Conservation (phyloP, 2,113 vertebrate species). For the Barbus barbus region DNA sequence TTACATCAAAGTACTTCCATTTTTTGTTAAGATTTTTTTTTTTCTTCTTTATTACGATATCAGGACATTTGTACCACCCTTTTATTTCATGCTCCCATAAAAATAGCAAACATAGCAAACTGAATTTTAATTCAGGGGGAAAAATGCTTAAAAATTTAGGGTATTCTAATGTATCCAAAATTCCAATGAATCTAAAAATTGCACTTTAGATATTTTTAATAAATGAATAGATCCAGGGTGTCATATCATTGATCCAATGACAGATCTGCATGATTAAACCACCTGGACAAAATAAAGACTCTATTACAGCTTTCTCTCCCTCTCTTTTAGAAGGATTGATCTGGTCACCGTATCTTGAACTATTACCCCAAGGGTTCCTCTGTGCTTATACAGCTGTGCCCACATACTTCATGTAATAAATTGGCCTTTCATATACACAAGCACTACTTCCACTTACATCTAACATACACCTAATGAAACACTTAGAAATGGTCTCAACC, state of each 20-base stretch:
- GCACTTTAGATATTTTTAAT: background rate
- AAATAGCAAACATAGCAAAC: background rate
- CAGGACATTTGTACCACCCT: background rate
- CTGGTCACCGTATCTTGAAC: slow-evolving; percentile 69
- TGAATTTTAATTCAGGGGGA: background rate
- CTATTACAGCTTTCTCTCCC: slow-evolving; percentile 40
- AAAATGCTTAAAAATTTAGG: background rate
- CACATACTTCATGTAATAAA: slow-evolving; percentile 52
- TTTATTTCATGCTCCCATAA: background rate
- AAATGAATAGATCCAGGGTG: background rate
- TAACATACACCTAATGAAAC: slow-evolving; percentile 12
- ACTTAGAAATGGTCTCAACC: background rate
- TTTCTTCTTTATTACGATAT: background rate
- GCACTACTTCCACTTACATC: background rate
- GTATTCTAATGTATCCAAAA: too few relatives aligned
- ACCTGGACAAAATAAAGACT: background rate
- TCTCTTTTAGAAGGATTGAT: slow-evolving; percentile 66
- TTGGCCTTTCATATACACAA: background rate
- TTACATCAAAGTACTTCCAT: background rate
- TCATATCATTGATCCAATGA: background rate
- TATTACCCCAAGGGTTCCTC: slow-evolving; percentile 69
- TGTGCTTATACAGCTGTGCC: slow-evolving; percentile 66
- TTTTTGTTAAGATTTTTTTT: too few relatives aligned
- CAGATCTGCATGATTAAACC: background rate
- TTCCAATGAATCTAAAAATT: background rate